Base-by-base conservation (phyloP, 2,888 invertebrate species). In the Ophion obscuratus region DNA sequence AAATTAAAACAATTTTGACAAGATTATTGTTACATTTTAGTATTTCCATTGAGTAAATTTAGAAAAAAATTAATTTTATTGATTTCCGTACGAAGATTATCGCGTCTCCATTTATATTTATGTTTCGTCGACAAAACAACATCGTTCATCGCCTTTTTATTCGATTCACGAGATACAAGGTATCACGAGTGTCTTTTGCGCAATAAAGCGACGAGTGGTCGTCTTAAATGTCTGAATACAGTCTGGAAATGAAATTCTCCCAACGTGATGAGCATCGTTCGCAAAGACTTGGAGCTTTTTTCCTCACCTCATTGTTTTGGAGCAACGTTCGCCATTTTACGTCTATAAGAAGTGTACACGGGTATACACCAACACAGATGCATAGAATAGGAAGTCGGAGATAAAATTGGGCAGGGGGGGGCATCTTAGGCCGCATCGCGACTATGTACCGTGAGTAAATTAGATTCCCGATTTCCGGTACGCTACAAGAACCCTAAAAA, bases 391-490 rank as follows among this genome's bases (percentile, higher is more conserved):
- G 47, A 47, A 47, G 14, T 47, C 14, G 47, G 14, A 3, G 47
- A 47, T 53, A 53, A 53, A 53, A 53, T 17, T 53, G 14, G 53
- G 2, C 17, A 17, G 53, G 14, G 53, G 17, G 17, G 53, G 53
- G 84, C 66, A 76, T 81, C 77, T 68, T 78, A 77, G 62, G 67
- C 59, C 47, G 76, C 57, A 24, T 81, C 88, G 87, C 83, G 88
- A 86, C 89, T 89, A 17, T 17, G 87, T 81, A 71, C 86, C 83
- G 81, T 85, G 89, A 85, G 79, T 88, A 90, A 92, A 92, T 92
- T 91, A 90, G 91, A 92, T 92, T 92, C 90, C 86, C 88, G 89
- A 91, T 90, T 91, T 92, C 88, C 88, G 90, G 87, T 83, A 88
- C 85, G 89, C 84, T 89, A 86, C 86, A 87, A 87, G 89, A 90